phyloP scores from a whole-genome alignment of 2,888 invertebrate genomes.

The Brachyopa scutellaris region DNA sequence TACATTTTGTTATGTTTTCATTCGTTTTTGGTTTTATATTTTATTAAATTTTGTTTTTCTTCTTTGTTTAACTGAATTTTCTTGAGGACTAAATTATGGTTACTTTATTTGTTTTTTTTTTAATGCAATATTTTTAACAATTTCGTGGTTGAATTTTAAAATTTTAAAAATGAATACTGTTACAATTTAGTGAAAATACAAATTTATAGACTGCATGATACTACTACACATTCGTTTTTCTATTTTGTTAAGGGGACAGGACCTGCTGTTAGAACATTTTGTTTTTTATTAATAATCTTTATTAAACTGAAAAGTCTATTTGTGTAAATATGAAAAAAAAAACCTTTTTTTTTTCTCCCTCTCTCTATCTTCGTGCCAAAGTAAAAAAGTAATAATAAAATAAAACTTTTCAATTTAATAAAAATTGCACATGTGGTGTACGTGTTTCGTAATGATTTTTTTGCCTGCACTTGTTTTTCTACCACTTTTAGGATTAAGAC shows the following conservation, averaged over 20 bases:
- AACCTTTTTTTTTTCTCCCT: not conserved
- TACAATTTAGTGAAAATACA: slow-evolving; percentile 35
- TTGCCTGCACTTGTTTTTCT: slow-evolving; percentile 4
- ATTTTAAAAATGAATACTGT: slow-evolving; percentile 35
- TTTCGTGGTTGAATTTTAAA: slow-evolving; percentile 33
- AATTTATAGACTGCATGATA: slow-evolving; percentile 32
- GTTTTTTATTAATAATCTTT: slow-evolving; percentile 33
- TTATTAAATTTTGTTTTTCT: slow-evolving; percentile 17
- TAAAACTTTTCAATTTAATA: slow-evolving; percentile 61
- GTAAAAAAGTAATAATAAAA: slow-evolving; percentile 9
- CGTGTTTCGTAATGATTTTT: slow-evolving; percentile 4
- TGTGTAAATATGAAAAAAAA: slow-evolving; percentile 11
- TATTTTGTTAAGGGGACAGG: slow-evolving; percentile 19
- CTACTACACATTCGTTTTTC: slow-evolving; percentile 26
- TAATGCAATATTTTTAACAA: slow-evolving; percentile 23
- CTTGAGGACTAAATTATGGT: slow-evolving; percentile 33
- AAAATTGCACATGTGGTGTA: slow-evolving; percentile 53
- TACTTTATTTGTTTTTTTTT: not conserved
- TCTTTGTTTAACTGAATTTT: slow-evolving; percentile 38
- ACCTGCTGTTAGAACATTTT: slow-evolving; percentile 30
- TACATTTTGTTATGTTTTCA: slow-evolving; percentile 21
- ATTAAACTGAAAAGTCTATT: slow-evolving; percentile 49
- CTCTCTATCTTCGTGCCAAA: slow-evolving; percentile 42
- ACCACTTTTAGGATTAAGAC: slow-evolving; percentile 17
- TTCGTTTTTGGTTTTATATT: slow-evolving; percentile 27